Conservation (phyloP, 2,888 invertebrate species). For the Smittia aterrima region DNA sequence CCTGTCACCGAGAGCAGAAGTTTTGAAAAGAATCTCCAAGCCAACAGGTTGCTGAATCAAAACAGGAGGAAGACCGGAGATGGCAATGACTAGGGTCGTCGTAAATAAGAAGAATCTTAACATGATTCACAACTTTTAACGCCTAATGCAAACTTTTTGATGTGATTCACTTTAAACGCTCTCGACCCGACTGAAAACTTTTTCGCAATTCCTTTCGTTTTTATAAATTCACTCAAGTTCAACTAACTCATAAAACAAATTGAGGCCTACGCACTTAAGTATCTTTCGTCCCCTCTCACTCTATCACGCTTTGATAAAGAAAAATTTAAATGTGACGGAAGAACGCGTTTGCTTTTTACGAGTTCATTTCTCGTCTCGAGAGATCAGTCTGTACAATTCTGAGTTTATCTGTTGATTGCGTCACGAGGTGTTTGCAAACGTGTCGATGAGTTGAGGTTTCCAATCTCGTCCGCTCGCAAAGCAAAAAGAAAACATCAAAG, state of each 20-base stretch:
- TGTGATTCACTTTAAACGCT: not conserved
- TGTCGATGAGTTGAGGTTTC: too few relatives aligned
- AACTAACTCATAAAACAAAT: not conserved
- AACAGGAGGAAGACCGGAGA: slow-evolving; percentile 15
- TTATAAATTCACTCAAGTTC: not conserved
- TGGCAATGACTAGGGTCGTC: not conserved
- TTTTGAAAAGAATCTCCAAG: slow-evolving; percentile 14
- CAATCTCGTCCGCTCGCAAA: too few relatives aligned
- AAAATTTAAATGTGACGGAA: too few relatives aligned
- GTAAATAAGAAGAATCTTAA: not conserved
- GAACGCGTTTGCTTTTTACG: too few relatives aligned
- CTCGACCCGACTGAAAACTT: not conserved
- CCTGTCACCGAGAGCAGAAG: not conserved
- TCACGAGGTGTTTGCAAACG: too few relatives aligned
- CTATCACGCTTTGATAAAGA: too few relatives aligned
- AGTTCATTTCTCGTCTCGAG: too few relatives aligned
- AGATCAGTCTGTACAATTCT: too few relatives aligned
- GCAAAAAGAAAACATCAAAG: too few relatives aligned
- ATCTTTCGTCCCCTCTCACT: too few relatives aligned
- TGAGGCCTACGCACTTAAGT: not conserved
- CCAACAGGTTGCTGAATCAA: slow-evolving; percentile 27
- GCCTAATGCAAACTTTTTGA: not conserved
- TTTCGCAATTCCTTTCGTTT: not conserved
- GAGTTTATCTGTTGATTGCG: too few relatives aligned
- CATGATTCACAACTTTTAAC: not conserved